These are phyloP conservation scores for Thereva unica DNA, from an alignment of 2,888 invertebrate species.

Conservation along the genomic window DNA sequence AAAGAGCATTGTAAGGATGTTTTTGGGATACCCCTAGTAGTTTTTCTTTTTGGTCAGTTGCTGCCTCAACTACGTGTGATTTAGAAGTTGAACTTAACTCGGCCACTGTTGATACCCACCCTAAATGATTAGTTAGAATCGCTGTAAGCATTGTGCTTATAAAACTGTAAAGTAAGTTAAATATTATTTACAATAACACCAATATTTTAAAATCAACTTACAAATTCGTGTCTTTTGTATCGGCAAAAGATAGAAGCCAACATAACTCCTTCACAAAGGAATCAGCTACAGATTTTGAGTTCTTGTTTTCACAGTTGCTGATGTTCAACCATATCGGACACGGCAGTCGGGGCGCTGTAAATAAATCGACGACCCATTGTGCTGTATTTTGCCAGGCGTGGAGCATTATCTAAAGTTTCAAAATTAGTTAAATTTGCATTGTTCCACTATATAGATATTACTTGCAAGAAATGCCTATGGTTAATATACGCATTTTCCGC, in stretches of 20 bases:
- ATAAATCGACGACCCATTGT: conserved; percentile 67
- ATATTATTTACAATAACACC: conserved; percentile 1
- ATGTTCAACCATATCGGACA: conserved; percentile 72
- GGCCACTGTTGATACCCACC: conserved; percentile 83
- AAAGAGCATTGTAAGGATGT: conserved; percentile 83
- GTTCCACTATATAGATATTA: conserved; percentile 46
- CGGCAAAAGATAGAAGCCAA: conserved; percentile 69
- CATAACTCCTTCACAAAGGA: conserved; percentile 65
- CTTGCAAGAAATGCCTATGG: conserved; percentile 59
- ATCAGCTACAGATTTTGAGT: conserved; percentile 58
- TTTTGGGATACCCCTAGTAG: conserved; percentile 64
- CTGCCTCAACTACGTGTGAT: conserved; percentile 48
- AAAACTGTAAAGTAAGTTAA: conserved; percentile 69
- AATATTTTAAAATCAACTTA: conserved; percentile 61
- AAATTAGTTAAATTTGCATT: conserved; percentile 31
- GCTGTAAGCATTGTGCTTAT: conserved; percentile 87
- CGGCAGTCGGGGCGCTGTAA: conserved; percentile 68
- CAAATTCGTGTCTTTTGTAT: conserved; percentile 89
- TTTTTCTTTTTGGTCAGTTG: conserved; percentile 58
- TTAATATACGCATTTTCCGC: conserved; percentile 69
- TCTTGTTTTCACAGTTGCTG: conserved; percentile 53
- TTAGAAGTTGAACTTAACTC: conserved; percentile 52
- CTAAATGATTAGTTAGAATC: conserved; percentile 85
- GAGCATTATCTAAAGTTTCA: conserved; percentile 58
- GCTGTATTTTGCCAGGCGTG: conserved; percentile 58